Evolutionary conservation across 2,113 vertebrate genomes (phyloP).

Genomic region (Ginglymostoma cirratum): DNA sequence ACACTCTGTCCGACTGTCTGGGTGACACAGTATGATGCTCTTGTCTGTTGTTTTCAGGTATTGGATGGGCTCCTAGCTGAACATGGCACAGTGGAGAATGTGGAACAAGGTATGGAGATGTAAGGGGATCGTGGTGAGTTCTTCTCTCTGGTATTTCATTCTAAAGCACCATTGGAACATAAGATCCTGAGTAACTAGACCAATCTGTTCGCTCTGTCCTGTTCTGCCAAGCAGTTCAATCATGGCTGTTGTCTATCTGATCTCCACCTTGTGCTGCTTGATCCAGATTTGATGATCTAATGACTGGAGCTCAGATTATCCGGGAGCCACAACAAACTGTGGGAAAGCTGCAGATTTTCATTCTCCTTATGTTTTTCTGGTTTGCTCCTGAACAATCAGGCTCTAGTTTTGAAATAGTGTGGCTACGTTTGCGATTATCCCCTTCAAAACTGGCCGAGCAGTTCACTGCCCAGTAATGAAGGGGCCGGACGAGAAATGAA

Average conservation of each 20-base stretch:
- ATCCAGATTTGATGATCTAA: too few species aligned
- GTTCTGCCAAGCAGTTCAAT: background rate
- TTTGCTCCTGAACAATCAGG: background rate
- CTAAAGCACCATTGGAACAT: slow-evolving; percentile 44
- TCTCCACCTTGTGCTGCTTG: background rate
- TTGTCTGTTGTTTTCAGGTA: slow-evolving; percentile 59
- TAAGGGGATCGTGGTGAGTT: background rate
- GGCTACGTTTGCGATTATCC: background rate
- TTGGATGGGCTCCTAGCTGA: slow-evolving; percentile 84
- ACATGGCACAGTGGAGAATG: slow-evolving; percentile 81
- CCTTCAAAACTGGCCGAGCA: background rate
- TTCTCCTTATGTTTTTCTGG: background rate
- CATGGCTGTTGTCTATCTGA: background rate
- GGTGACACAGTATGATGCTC: background rate
- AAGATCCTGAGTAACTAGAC: background rate
- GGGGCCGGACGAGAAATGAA: too few species aligned
- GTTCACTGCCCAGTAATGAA: too few species aligned
- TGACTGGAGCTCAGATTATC: background rate
- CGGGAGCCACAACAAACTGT: background rate
- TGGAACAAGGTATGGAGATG: slow-evolving; percentile 79
- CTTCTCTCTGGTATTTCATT: slow-evolving; percentile 41
- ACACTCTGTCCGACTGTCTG: background rate
- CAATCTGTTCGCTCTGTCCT: background rate
- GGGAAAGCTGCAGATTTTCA: background rate
- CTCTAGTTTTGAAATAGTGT: background rate